Evolutionary conservation across 2,113 vertebrate species (phyloP).

Genomic region (Myotis lucifugus): DNA sequence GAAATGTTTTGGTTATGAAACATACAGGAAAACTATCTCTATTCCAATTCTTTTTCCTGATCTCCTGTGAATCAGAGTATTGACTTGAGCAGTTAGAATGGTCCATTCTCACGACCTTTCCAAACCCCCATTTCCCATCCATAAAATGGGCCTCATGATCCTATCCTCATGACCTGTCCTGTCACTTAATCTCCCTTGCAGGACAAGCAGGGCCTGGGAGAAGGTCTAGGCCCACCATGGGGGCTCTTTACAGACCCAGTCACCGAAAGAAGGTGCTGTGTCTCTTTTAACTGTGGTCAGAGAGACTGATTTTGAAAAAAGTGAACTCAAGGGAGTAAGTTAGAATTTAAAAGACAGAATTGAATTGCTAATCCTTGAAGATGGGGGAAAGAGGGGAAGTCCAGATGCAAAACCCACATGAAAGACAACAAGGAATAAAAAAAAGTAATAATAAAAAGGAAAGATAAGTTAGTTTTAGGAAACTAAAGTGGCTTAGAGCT

Average conservation of each 20-base stretch:
- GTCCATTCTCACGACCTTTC: not conserved
- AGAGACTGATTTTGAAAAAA: conserved; percentile 19
- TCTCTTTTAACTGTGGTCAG: not conserved
- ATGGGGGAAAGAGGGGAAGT: not conserved
- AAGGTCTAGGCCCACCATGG: not conserved
- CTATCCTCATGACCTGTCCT: not conserved
- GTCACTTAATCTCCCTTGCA: not conserved
- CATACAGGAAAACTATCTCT: not conserved
- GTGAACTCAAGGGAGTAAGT: not conserved
- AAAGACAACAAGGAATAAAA: conserved; percentile 42
- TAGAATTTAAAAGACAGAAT: not conserved
- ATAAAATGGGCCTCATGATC: not conserved
- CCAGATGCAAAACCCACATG: conserved; percentile 62
- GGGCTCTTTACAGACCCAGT: not conserved
- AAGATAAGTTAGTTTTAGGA: conserved; percentile 56
- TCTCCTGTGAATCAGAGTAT: not conserved
- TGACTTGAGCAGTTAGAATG: not conserved
- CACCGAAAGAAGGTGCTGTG: not conserved
- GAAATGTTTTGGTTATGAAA: conserved; percentile 11
- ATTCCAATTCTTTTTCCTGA: not conserved
- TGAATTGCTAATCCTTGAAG: conserved; percentile 4
- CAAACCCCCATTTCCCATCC: not conserved
- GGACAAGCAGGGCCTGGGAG: not conserved
- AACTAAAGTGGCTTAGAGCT: not conserved
- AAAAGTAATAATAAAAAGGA: not conserved